Conservation (phyloP, 2,888 invertebrate genomes). For the Pristionchus arcanus region DNA sequence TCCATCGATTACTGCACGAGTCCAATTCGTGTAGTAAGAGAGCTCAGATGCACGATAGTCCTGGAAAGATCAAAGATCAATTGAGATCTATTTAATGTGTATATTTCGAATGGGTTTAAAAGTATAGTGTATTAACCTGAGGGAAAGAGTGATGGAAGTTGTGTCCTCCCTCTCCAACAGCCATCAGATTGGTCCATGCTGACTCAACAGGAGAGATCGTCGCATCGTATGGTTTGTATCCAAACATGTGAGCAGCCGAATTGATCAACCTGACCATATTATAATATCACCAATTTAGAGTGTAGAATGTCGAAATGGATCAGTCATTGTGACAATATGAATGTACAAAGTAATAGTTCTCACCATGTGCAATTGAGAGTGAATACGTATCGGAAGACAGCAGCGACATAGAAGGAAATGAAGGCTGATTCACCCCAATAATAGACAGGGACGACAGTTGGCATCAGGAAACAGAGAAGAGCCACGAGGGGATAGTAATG, state of each 20-base stretch:
- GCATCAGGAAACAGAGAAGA: constrained; percentile 88
- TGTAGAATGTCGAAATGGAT: constrained; percentile 89
- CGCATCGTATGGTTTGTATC: constrained; percentile 92
- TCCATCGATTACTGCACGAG: constrained; percentile 71
- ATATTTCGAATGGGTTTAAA: too few relatives aligned
- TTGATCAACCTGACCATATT: constrained; percentile 86
- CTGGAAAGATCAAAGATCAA: constrained; percentile 46
- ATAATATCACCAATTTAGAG: constrained; percentile 85
- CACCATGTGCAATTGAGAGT: constrained; percentile 92
- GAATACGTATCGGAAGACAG: constrained; percentile 88
- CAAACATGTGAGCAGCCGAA: constrained; percentile 92
- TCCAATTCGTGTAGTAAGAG: constrained; percentile 71
- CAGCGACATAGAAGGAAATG: constrained; percentile 89
- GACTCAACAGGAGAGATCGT: constrained; percentile 74
- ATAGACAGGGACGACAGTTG: constrained; percentile 88
- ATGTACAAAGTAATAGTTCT: constrained; percentile 4
- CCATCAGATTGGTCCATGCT: constrained; percentile 76
- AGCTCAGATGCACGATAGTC: constrained; percentile 78
- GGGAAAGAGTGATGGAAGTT: constrained; percentile 83
- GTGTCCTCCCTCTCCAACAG: constrained; percentile 81
- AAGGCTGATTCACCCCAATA: constrained; percentile 89
- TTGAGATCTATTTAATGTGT: too few relatives aligned
- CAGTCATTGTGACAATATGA: background rate
- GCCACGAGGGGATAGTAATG: constrained; percentile 88
- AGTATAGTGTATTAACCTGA: constrained; percentile 63